phyloP scores from a whole-genome alignment of 2,888 invertebrate species.

The Epirrhoe tristata region DNA sequence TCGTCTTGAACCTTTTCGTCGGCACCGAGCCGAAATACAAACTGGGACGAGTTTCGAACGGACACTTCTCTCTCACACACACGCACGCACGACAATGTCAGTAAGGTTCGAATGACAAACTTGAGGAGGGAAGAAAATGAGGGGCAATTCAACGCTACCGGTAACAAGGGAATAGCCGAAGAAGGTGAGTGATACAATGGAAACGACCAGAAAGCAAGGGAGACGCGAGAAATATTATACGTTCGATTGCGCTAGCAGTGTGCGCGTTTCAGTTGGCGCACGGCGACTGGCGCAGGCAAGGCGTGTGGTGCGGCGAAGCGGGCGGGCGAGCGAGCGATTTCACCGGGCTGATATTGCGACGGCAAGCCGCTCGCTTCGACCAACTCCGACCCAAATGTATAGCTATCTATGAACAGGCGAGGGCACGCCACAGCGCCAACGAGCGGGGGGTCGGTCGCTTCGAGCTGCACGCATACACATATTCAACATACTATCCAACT shows the following conservation, averaged over 20 bases:
- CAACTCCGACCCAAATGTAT: conserved; percentile 80
- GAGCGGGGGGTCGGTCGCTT: conserved; percentile 77
- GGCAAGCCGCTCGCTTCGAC: conserved; percentile 77
- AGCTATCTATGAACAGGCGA: conserved; percentile 68
- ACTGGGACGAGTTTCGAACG: conserved; percentile 69
- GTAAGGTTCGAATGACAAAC: conserved; percentile 53
- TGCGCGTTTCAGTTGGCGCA: conserved; percentile 85
- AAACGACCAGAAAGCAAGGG: conserved; percentile 66
- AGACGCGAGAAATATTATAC: conserved; percentile 71
- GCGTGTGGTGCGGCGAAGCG: conserved; percentile 80
- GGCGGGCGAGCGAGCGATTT: conserved; percentile 84
- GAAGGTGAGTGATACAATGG: conserved; percentile 55
- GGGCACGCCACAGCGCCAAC: conserved; percentile 66
- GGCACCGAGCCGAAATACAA: conserved; percentile 66
- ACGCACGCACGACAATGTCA: conserved; percentile 49
- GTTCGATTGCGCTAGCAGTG: conserved; percentile 82
- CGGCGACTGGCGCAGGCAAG: conserved; percentile 84
- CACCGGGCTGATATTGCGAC: conserved; percentile 85
- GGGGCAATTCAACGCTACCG: conserved; percentile 49
- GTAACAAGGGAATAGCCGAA: conserved; percentile 58
- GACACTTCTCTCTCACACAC: conserved; percentile 69
- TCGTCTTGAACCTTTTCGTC: conserved; percentile 79
- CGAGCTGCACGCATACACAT: conserved; percentile 74
- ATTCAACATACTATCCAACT: conserved; percentile 58
- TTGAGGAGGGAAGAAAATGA: conserved; percentile 55